Percentiles rank a stretch among this genome's conserved stretches.
These are phyloP conservation scores for Ceraclea dissimilis DNA, from an alignment of 2,888 invertebrate genomes.

Conservation along the genomic window DNA sequence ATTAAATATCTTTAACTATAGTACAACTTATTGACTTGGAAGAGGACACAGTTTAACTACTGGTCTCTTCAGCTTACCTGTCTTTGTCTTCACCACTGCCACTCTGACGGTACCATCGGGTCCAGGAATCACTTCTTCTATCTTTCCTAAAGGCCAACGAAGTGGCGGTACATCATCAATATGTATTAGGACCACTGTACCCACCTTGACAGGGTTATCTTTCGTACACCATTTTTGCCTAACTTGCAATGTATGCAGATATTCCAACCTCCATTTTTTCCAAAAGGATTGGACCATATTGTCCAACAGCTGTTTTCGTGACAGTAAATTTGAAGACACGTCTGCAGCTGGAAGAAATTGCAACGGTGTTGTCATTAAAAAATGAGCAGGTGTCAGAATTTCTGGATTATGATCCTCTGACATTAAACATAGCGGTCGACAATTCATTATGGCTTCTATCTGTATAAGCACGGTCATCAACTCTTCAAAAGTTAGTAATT, in stretches of 20 bases:
- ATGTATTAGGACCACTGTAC: background rate
- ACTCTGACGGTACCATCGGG: background rate
- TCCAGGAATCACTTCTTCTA: background rate
- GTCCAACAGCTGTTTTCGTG: background rate
- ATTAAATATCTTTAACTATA: background rate
- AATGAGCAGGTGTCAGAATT: too few species aligned
- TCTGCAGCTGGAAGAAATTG: background rate
- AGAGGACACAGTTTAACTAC: constrained; percentile 1
- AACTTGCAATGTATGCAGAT: background rate
- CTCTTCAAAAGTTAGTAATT: constrained; percentile 4
- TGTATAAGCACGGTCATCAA: background rate
- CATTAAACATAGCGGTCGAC: background rate
- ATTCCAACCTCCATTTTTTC: background rate
- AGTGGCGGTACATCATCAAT: background rate
- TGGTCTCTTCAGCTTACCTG: background rate
- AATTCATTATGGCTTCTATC: background rate
- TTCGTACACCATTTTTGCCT: background rate
- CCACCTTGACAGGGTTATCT: background rate
- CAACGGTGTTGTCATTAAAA: background rate
- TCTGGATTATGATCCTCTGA: background rate
- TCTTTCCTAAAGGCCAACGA: constrained; percentile 2
- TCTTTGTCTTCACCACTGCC: background rate
- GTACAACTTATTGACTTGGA: background rate
- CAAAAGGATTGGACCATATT: constrained; percentile 3
- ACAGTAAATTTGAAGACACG: background rate